These are phyloP conservation scores for Isurus oxyrinchus DNA, from an alignment of 2,113 vertebrate genomes.

Conservation along the genomic window DNA sequence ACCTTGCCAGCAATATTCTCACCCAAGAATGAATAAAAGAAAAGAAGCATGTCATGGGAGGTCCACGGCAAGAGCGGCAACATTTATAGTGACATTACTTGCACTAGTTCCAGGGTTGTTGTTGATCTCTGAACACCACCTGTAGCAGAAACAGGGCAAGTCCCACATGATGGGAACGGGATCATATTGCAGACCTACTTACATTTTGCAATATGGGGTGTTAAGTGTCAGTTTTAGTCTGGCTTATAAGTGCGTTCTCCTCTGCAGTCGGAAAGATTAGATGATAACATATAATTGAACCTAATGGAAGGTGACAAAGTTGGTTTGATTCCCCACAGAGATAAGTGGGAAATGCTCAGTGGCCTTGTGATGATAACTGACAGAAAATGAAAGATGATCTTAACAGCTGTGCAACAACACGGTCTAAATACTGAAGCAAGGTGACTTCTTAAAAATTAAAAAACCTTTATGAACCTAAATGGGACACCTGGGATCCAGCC, in stretches of 20 bases:
- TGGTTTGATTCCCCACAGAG: conserved; percentile 12
- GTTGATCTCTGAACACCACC: neutral
- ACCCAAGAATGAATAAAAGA: neutral
- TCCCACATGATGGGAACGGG: neutral
- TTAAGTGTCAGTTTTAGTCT: neutral
- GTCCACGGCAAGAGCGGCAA: neutral
- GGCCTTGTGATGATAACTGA: neutral
- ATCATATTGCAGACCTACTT: neutral
- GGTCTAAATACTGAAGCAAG: neutral
- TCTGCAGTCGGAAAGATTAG: neutral
- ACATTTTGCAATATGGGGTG: neutral
- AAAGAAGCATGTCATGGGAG: neutral
- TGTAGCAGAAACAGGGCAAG: neutral
- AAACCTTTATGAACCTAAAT: conserved; percentile 2
- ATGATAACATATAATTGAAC: neutral
- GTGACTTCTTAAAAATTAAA: conserved; percentile 12
- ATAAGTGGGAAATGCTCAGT: neutral
- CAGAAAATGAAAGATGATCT: conserved; percentile 17
- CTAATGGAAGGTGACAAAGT: conserved; percentile 22
- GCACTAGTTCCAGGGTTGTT: neutral
- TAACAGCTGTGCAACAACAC: neutral
- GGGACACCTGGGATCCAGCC: neutral
- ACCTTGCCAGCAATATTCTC: neutral
- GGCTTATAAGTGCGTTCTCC: neutral
- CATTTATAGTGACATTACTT: neutral